A percentile compares a stretch with the other conserved stretches of the same genome.
These are phyloP conservation scores for Typhlomys cinereus DNA, from an alignment of 2,113 vertebrate genomes.

Conservation along the genomic window DNA sequence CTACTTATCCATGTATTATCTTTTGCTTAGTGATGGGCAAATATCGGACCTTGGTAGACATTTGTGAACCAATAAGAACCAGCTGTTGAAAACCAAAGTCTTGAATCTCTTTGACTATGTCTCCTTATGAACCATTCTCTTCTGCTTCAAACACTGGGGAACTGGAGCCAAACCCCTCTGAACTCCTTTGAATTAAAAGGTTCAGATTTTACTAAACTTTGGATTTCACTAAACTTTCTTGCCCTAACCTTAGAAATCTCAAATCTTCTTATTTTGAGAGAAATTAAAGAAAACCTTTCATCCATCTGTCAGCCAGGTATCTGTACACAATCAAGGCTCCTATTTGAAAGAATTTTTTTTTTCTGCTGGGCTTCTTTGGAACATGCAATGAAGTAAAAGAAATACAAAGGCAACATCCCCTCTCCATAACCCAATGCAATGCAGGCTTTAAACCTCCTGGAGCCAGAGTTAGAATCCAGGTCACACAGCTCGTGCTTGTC, in stretches of 20 bases:
- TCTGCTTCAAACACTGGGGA: not conserved
- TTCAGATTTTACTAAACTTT: not conserved
- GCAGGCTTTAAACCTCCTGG: not conserved
- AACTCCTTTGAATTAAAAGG: not conserved
- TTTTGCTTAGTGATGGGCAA: not conserved
- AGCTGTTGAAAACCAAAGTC: not conserved
- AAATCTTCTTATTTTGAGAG: conserved; percentile 16
- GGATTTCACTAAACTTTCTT: conserved; percentile 1
- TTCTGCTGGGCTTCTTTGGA: not conserved
- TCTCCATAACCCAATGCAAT: not conserved
- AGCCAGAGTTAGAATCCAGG: not conserved
- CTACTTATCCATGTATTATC: not conserved
- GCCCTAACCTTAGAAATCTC: not conserved
- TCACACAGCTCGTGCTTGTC: accelerated
- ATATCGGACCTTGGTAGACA: not conserved
- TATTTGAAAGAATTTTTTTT: not conserved
- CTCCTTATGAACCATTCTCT: not conserved
- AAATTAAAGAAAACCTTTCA: conserved; percentile 40
- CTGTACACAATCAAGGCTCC: not conserved
- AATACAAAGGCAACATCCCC: not conserved
- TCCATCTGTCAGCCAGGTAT: not conserved
- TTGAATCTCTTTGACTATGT: not conserved
- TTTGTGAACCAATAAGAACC: not conserved
- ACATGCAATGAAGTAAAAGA: not conserved
- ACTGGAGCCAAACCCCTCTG: not conserved